Base-by-base conservation (phyloP, 2,888 invertebrate species). In the Chaitophorus viminalis region DNA sequence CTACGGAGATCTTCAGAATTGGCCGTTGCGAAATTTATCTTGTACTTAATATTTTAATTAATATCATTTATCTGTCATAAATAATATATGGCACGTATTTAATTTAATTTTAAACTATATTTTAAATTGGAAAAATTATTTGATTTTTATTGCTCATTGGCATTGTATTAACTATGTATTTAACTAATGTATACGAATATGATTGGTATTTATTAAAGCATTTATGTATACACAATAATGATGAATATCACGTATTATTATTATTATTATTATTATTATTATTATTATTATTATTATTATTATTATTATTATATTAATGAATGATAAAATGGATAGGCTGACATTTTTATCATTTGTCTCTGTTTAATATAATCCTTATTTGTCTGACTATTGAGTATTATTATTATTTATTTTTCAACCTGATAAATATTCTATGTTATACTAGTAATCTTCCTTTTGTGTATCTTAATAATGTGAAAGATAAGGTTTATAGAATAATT, bases 1-100 rank as follows among this genome's bases (percentile, higher is more conserved):
- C 89, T 75, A 54, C 89, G 83, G 25, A 81, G 87, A 87, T 74
- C 87, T 54, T 17, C 74, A 31, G 68, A 21, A 17, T 36, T 46
- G 54, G 87, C 79, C 46, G 81, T 74, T 81, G 84, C 84, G n/a
- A 17, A 36, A 31, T 0, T 25, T 36, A 60, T 36, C 33, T 65
- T 39, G n/a, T 17, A 70, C 17, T 29, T 70, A 5, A 29, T 17
- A 17, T 70, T 70, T 29, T 70, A 68, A n/a, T 29, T 29, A 25
- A 29, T 29, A 60, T 60, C 33, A 33, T 72, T 36, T 25, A 4
- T 74, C 36, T 74, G 8, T 31, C 25, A 8, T 68, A 29, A 68
- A 68, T 0, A 60, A 2, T 60, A 60, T 25, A 25, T 25, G 21
- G 60, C 18, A 5, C 17, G 21, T 21, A 25, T 9, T 29, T 68